These are phyloP conservation scores for Grantiella picta DNA, from an alignment of 2,113 vertebrate genomes.

Conservation along the genomic window DNA sequence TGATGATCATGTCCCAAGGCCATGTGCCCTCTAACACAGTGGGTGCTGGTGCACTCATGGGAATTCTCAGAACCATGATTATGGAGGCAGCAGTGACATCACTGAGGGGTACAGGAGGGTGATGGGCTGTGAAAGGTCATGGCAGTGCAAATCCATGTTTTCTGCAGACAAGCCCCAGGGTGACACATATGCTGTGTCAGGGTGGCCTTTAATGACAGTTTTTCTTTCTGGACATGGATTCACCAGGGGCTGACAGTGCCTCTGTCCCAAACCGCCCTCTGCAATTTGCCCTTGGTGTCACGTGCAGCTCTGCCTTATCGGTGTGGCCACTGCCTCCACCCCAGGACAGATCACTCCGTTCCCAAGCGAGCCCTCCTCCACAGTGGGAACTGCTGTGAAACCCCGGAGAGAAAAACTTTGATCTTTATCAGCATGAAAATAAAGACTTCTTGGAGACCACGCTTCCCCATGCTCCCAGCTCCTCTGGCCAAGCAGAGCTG, in stretches of 20 bases:
- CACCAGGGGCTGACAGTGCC: accelerated
- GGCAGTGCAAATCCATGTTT: background rate
- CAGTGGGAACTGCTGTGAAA: background rate
- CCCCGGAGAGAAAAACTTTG: background rate
- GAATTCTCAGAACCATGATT: background rate
- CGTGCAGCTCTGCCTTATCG: accelerated
- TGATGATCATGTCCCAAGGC: too few species aligned
- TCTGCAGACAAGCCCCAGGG: background rate
- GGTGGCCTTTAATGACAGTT: background rate
- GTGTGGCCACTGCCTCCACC: background rate
- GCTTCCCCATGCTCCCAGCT: background rate
- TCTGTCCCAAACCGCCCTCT: background rate
- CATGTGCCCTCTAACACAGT: background rate
- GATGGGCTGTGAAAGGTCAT: background rate
- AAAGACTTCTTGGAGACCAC: background rate
- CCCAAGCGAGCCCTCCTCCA: background rate
- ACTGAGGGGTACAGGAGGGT: background rate
- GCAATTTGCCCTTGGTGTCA: accelerated
- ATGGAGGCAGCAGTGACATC: background rate
- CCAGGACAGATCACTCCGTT: background rate
- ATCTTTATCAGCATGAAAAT: background rate
- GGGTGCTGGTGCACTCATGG: accelerated
- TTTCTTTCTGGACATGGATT: background rate
- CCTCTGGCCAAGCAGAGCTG: background rate
- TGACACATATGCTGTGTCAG: background rate